These are phyloP conservation scores for Phyllotis vaccarum DNA, from an alignment of 2,797 vertebrate genomes.

Conservation along the genomic window DNA sequence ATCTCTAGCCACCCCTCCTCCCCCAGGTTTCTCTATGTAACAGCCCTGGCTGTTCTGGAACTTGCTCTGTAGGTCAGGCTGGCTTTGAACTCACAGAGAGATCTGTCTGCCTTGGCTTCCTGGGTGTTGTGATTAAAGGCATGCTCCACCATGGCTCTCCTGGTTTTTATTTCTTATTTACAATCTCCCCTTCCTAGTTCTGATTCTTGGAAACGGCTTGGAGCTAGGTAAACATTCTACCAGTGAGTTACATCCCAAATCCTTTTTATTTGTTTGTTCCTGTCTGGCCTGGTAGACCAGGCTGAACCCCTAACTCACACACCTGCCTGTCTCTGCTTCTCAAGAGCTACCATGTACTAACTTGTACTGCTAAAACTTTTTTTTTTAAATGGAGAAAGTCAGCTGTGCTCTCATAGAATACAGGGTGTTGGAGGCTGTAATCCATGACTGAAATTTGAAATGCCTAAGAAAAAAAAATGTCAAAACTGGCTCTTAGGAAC, in stretches of 20 bases:
- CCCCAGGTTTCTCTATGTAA: background rate
- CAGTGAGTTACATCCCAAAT: background rate
- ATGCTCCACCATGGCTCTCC: too few species aligned
- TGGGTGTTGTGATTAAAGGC: too few species aligned
- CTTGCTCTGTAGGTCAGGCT: background rate
- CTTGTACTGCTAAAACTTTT: background rate
- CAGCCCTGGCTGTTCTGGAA: background rate
- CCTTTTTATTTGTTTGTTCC: background rate
- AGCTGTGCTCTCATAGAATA: background rate
- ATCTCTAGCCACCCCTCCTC: background rate
- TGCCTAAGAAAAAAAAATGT: background rate
- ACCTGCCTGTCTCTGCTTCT: background rate
- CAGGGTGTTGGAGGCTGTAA: background rate
- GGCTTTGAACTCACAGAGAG: background rate
- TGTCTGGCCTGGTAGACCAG: background rate
- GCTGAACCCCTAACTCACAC: background rate
- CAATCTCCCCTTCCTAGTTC: too few species aligned
- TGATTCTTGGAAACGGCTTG: background rate
- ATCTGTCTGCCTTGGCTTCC: too few species aligned
- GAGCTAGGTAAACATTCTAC: background rate
- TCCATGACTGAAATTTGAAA: slow-evolving; percentile 15
- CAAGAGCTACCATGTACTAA: too few species aligned
- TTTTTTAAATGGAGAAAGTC: background rate
- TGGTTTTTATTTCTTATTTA: background rate
- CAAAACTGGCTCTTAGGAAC: background rate